Conservation (phyloP, 2,113 vertebrate species). For the Melanotaenia duboulayi region DNA sequence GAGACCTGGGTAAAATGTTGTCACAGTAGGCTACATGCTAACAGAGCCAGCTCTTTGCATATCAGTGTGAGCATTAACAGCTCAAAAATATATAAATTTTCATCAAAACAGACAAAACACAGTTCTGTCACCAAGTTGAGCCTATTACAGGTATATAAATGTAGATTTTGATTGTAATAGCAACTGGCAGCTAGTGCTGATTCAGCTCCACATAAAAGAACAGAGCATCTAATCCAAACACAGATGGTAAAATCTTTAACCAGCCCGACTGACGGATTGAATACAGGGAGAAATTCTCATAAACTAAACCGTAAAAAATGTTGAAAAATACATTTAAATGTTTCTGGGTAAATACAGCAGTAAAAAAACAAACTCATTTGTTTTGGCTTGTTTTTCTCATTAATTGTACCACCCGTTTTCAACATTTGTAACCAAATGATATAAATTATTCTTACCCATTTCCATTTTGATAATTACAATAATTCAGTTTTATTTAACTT, state of each 20-base stretch:
- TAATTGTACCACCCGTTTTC: slow-evolving; percentile 34
- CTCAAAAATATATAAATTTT: slow-evolving; percentile 60
- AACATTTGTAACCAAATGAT: slow-evolving; percentile 23
- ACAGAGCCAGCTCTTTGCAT: slow-evolving; percentile 78
- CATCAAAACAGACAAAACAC: slow-evolving; percentile 60
- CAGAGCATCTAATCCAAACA: slow-evolving; percentile 40
- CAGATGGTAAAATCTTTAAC: slow-evolving; percentile 20
- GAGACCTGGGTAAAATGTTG: slow-evolving; percentile 30
- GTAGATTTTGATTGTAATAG: slow-evolving; percentile 66
- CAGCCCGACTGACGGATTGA: slow-evolving; percentile 9
- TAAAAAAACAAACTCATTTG: slow-evolving; percentile 1
- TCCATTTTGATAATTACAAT: background rate
- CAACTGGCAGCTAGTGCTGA: slow-evolving; percentile 63
- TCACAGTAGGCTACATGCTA: slow-evolving; percentile 53
- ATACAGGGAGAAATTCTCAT: slow-evolving; percentile 33
- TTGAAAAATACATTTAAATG: slow-evolving; percentile 19
- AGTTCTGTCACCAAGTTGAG: slow-evolving; percentile 50
- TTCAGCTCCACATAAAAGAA: slow-evolving; percentile 41
- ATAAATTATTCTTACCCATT: slow-evolving; percentile 15
- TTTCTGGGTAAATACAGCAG: slow-evolving; percentile 30
- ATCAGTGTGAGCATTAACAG: slow-evolving; percentile 44
- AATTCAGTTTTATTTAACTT: slow-evolving; percentile 7
- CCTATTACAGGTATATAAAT: slow-evolving; percentile 49
- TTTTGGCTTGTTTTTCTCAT: slow-evolving; percentile 37
- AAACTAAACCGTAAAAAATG: slow-evolving; percentile 26